Evolutionary conservation across 2,113 vertebrate species (phyloP).

Genomic region (Brienomyrus longianalis): DNA sequence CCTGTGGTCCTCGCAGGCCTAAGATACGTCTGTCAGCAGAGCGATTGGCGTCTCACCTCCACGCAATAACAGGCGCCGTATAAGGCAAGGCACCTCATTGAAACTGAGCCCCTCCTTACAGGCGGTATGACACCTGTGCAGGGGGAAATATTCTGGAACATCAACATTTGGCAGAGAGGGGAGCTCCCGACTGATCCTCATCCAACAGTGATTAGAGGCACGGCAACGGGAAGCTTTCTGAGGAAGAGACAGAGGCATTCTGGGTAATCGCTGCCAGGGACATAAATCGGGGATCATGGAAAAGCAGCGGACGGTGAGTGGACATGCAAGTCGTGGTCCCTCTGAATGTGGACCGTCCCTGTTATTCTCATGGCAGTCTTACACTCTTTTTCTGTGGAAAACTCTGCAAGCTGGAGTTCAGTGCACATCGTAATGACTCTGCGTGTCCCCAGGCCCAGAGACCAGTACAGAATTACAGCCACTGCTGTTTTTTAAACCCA

Average conservation of each 20-base stretch:
- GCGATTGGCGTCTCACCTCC: neutral
- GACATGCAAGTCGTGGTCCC: neutral
- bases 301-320: neutral
- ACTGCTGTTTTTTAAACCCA: neutral
- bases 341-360: neutral
- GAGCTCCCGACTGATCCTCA: neutral
- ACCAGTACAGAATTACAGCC: neutral
- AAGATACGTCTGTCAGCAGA: neutral
- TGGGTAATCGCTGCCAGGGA: neutral
- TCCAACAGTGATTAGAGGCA: neutral
- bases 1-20: neutral
- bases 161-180: neutral
- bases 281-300: neutral
- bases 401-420: neutral
- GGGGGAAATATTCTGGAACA: neutral
- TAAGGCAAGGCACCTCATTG: neutral
- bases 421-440: neutral
- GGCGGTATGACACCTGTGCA: neutral
- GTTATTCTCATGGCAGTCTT: neutral
- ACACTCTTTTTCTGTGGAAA: neutral
- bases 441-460: neutral
- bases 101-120: neutral
- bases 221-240: neutral
- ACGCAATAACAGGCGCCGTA: too few relatives aligned
- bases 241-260: neutral